Evolutionary conservation across 2,797 vertebrate genomes (phyloP).

Genomic region (Paratrypauchen microcephalus): DNA sequence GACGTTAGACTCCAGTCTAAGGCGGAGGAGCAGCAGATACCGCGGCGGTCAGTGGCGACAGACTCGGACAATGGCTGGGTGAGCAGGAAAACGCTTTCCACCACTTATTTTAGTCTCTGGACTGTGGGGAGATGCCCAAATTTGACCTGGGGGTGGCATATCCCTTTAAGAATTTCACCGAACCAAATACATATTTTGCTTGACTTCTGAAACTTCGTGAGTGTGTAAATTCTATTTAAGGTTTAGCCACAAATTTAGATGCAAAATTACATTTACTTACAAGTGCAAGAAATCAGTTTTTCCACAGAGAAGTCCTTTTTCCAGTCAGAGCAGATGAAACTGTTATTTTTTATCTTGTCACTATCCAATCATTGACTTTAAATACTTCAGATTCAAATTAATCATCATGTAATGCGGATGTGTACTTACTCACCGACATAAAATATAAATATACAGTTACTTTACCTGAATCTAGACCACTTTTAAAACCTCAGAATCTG

Average conservation of each 20-base stretch:
- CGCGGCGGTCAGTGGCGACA: too few species aligned
- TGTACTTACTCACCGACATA: neutral
- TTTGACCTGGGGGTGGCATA: too few species aligned
- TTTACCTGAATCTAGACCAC: neutral
- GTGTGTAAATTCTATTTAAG: neutral
- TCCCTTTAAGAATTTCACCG: constrained; percentile 6
- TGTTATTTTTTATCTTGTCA: constrained; percentile 30
- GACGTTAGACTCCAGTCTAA: too few species aligned
- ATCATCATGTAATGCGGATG: neutral
- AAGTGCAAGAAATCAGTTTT: neutral
- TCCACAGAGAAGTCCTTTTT: constrained; percentile 7
- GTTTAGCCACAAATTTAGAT: constrained; percentile 13
- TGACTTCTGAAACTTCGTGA: neutral
- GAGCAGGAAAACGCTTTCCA: too few species aligned
- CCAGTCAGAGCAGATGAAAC: neutral
- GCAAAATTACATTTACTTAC: constrained; percentile 8
- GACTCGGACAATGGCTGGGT: too few species aligned
- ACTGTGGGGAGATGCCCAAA: too few species aligned
- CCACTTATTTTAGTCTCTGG: too few species aligned
- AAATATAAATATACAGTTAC: neutral
- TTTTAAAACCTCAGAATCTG: neutral
- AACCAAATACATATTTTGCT: neutral
- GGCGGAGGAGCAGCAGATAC: too few species aligned
- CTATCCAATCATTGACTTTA: constrained; percentile 4
- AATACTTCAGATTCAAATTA: constrained; percentile 24